Evolutionary conservation across 2,797 vertebrate genomes (phyloP).

Genomic region (Myotis findleyi): DNA sequence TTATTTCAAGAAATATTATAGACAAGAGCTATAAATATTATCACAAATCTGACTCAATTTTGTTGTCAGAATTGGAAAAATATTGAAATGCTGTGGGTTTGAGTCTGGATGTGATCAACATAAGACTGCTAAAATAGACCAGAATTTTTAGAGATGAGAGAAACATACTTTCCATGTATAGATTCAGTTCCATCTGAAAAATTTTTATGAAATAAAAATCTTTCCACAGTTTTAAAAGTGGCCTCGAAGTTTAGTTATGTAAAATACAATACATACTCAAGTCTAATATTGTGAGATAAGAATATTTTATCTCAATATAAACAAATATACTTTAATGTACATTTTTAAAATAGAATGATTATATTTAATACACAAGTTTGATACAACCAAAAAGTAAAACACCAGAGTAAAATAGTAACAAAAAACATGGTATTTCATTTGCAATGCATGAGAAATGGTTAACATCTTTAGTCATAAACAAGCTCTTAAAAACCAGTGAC

Average conservation of each 20-base stretch:
- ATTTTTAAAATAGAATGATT: too few species aligned
- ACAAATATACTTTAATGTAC: neutral
- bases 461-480: too few species aligned
- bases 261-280: neutral
- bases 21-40: neutral
- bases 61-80: slow-evolving; percentile 5
- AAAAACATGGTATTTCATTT: too few species aligned
- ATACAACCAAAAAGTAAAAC: too few species aligned
- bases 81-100: neutral
- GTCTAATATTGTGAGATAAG: neutral
- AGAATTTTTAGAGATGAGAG: neutral
- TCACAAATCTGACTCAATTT: neutral
- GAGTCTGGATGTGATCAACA: neutral
- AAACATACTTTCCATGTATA: slow-evolving; percentile 1
- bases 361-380: too few species aligned
- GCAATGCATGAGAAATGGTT: too few species aligned
- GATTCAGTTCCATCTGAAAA: neutral
- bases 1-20: neutral
- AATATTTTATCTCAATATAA: neutral
- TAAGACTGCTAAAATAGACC: neutral
- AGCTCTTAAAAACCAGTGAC: too few species aligned
- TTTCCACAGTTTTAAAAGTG: neutral
- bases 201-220: neutral
- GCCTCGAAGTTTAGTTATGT: neutral
- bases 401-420: too few species aligned